Percentiles rank a stretch among this genome's conserved stretches.
Conservation (phyloP, 1,140 invertebrate genomes). For the Orussus abietinus region DNA sequence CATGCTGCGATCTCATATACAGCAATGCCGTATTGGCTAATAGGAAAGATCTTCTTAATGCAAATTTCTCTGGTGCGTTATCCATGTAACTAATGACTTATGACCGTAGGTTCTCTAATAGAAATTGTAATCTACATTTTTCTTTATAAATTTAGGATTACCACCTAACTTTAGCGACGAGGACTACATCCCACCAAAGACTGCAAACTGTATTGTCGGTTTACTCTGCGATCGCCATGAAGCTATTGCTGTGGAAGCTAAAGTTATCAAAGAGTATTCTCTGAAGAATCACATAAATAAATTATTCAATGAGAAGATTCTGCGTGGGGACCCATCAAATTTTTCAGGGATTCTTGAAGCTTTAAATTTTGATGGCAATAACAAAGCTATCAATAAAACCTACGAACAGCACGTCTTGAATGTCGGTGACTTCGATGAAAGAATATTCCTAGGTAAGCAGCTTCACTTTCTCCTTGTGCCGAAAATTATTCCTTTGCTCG, state of each 20-base stretch:
- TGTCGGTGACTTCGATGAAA: slow-evolving; percentile 93
- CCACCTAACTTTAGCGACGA: slow-evolving; percentile 67
- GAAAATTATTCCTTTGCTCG: no score
- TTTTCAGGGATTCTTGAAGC: slow-evolving; percentile 69
- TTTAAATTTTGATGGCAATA: slow-evolving; percentile 72
- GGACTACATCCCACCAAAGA: slow-evolving; percentile 61
- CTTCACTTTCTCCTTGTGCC: background rate
- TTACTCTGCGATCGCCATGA: slow-evolving; percentile 77
- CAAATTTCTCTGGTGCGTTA: slow-evolving; percentile 73
- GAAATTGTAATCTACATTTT: no score
- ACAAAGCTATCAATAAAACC: slow-evolving; percentile 78
- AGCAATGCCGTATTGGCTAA: slow-evolving; percentile 78
- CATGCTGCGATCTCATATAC: slow-evolving; percentile 88
- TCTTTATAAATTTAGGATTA: slow-evolving; percentile 66
- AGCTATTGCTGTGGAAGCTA: slow-evolving; percentile 81
- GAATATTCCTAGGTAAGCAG: slow-evolving; percentile 79
- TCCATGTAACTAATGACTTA: no score
- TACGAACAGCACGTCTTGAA: slow-evolving; percentile 91
- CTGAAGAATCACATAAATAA: slow-evolving; percentile 76
- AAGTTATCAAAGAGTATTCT: slow-evolving; percentile 85
- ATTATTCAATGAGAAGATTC: slow-evolving; percentile 72
- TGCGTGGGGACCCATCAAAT: slow-evolving; percentile 62
- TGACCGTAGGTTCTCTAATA: background rate
- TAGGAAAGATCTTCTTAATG: slow-evolving; percentile 81
- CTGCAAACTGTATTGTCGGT: slow-evolving; percentile 78